Evolutionary conservation across 2,797 vertebrate species (phyloP), one percentile per base, ranked within the genome.

Genomic region (Salarias fasciatus): DNA sequence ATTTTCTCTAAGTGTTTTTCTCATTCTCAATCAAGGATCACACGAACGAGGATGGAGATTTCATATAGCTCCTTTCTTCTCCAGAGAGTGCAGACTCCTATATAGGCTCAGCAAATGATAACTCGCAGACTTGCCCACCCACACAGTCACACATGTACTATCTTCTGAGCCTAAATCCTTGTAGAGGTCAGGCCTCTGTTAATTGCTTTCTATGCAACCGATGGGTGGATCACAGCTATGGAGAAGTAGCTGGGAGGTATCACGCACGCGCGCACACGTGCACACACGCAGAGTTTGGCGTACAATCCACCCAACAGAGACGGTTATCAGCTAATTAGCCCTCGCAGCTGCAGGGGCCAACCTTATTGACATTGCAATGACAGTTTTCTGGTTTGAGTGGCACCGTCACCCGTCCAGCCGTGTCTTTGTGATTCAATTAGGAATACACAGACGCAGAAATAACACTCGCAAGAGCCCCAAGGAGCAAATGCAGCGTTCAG

Each of bases 111-210:
- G 80, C 61, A 63, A 75, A 85, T 77, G 81, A 75, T 72, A 82
- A 77, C 77, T 75, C 82, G 6, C 28, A 37, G 52, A 59, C 75
- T 53, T 63, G 44, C 66, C 72, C 72, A 51, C 67, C 35, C 53
- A 75, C 53, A 30, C 56, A 69, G 69, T 62, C 82, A 69, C 63
- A 63, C 64, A 44, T 45, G 57, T 64, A 52, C 48, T 72, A 49
- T 59, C 60, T 63, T 59, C 77, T 59, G 59, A 61, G 62, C 68
- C 63, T 61, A 72, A 76, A 72, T 73, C 82, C 75, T 70, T 53
- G 60, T 67, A 48, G 72, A 85, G 84, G 87, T 89, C 86, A 86
- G 79, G 58, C 88, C 80, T 85, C 69, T 72, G 84, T 88, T 91
- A 92, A 91, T 89, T 90, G 87, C 86, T 83, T 84, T 88, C 86